These are phyloP conservation scores for Gallinago media DNA, from an alignment of 2,113 vertebrate genomes.

Conservation along the genomic window DNA sequence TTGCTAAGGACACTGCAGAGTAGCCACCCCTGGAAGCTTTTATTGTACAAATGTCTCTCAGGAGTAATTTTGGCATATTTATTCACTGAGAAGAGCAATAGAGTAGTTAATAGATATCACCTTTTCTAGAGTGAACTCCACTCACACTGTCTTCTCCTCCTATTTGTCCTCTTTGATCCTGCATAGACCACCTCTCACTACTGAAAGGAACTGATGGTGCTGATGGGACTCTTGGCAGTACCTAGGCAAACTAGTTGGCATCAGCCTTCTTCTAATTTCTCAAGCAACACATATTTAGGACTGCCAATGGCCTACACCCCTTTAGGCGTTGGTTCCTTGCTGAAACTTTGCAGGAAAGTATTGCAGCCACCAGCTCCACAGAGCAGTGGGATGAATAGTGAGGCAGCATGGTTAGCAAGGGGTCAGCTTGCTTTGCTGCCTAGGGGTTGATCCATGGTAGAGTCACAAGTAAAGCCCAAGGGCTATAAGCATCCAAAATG, in stretches of 20 bases:
- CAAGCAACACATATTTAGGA: background rate
- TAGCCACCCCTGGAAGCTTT: background rate
- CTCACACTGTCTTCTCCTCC: background rate
- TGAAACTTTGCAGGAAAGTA: background rate
- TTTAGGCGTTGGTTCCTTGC: background rate
- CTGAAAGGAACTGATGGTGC: background rate
- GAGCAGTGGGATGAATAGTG: background rate
- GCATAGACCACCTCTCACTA: background rate
- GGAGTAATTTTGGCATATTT: fast-evolving
- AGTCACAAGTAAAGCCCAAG: background rate
- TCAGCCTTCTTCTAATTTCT: background rate
- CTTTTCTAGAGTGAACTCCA: background rate
- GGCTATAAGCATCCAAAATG: background rate
- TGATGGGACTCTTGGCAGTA: background rate
- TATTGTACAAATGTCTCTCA: background rate
- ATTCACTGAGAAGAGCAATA: background rate
- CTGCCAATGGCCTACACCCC: background rate
- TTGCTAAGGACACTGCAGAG: background rate
- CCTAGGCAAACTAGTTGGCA: background rate
- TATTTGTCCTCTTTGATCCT: background rate
- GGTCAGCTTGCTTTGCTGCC: background rate
- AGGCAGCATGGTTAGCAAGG: background rate
- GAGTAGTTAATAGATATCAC: background rate
- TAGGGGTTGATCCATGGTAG: background rate
- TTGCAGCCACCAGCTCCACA: fast-evolving